Base-by-base conservation (phyloP, 92 coral and sea anemone species). In the Ricordea florida region DNA sequence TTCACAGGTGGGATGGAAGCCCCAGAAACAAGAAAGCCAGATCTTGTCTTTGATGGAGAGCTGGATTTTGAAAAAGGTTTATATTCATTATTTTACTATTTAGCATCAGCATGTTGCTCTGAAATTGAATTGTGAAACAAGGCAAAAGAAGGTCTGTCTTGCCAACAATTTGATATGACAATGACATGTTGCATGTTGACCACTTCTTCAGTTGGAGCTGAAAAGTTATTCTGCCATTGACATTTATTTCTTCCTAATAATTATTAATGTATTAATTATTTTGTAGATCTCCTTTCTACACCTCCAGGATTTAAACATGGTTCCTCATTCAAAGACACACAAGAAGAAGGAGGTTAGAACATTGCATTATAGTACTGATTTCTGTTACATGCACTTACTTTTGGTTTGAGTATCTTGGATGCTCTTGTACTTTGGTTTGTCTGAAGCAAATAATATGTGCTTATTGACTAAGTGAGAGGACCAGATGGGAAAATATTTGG, bases 11-110 rank as follows among this genome's bases (percentile, higher is more conserved):
- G 98, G 5, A 87, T 90, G 90, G 85, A 87, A 18, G 72, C 58
- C 17, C 47, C 38, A 25, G 82, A 68, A 57, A 59, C 52, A 3
- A 62, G 46, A 31, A 72, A 66, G 31, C 69, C 64, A 22, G 85
- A 43, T 32, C 65, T 72, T 49, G 72, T 69, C 17, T 52, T 63
- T 38, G 77, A 84, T 53, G 78, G 78, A 28, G 83, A 76, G 57
- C 57, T 90, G 61, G 78, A 90, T 69, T 87, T 93, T 74, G 92
- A 84, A 76, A 87, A 92, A 79, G 93, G 98, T 87, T 38, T n/a
- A n/a, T n/a, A 1, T 4, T 28, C 21, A 4, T 15, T 4, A 28
- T n/a, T 1, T 8, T 10, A n/a, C 51, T 25, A 11, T 40, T 1
- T 15, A 0, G 31, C 22, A 7, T 1, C 53, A 6, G 21, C 23